phyloP scores from a whole-genome alignment of 2,888 invertebrate genomes.

The Temnothorax rugatulus region DNA sequence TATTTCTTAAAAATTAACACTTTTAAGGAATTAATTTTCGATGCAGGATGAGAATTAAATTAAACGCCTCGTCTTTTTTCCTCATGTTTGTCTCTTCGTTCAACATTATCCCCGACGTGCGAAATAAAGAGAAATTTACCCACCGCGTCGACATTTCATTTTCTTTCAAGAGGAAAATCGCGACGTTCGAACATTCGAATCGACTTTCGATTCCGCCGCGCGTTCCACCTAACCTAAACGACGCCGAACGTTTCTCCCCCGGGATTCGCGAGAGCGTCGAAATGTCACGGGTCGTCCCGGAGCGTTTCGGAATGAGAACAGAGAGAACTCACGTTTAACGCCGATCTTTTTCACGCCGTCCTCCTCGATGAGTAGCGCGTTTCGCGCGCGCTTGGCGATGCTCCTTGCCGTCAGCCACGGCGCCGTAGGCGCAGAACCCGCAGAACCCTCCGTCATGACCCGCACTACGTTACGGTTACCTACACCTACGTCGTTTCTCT shows the following conservation, averaged over 20 bases:
- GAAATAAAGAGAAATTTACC: background rate
- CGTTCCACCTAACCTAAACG: background rate
- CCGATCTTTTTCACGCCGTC: background rate
- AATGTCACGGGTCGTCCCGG: background rate
- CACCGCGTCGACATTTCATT: background rate
- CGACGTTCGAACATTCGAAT: conserved; percentile 1
- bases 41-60: too few species aligned
- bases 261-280: background rate
- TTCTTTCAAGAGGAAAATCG: background rate
- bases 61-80: background rate
- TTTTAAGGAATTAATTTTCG: too few species aligned
- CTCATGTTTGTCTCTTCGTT: background rate
- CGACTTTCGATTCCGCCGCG: conserved; percentile 7
- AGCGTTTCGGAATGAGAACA: too few species aligned
- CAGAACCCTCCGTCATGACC: background rate
- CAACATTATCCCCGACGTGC: background rate
- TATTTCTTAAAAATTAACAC: background rate
- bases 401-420: background rate
- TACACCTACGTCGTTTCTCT: background rate
- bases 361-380: background rate
- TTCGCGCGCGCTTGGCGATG: background rate
- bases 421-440: too few species aligned
- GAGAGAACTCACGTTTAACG: background rate
- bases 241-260: background rate
- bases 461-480: background rate